Conservation (phyloP, 30 jellyfish, hydroid and myxozoan species). For the Aurelia sp. region DNA sequence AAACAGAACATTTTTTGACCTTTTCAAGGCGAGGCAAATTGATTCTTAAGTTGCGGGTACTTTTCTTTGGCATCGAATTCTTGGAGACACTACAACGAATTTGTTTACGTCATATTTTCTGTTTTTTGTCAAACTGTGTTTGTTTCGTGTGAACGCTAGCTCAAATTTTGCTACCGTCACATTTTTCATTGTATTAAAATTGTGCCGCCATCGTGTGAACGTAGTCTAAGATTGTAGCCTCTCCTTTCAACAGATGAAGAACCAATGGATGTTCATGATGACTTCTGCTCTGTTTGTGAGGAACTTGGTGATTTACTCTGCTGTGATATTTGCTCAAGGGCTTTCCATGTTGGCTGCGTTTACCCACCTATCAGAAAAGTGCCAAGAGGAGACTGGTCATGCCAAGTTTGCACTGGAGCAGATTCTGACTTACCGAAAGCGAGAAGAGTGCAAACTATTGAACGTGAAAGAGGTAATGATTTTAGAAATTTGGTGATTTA, state of each 20-base stretch:
- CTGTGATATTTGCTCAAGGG: conserved; percentile 92
- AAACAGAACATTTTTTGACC: no score
- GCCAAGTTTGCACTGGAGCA: conserved; percentile 92
- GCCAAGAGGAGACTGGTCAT: conserved; percentile 93
- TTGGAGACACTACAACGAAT: no score
- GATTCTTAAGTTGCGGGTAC: no score
- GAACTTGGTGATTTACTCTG: conserved; percentile 83
- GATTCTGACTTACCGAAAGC: conserved; percentile 87
- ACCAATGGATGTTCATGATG: conserved; percentile 77
- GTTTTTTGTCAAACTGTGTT: no score
- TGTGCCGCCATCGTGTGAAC: no score
- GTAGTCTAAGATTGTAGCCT: no score
- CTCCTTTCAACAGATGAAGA: conserved; percentile 42
- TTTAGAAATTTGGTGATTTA: not conserved
- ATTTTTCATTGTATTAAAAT: no score
- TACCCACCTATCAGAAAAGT: conserved; percentile 93
- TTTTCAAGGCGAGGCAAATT: no score
- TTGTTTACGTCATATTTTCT: no score
- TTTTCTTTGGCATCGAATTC: no score
- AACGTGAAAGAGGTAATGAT: conserved; percentile 61
- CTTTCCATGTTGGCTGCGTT: conserved; percentile 75
- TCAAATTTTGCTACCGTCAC: no score
- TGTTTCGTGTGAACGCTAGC: no score
- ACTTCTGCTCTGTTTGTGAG: conserved; percentile 85
- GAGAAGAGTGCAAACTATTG: conserved; percentile 80